A percentile compares a stretch with the other conserved stretches of the same genome.
phyloP scores from a whole-genome alignment of 2,888 invertebrate species.

The Drosophila multiciliata region DNA sequence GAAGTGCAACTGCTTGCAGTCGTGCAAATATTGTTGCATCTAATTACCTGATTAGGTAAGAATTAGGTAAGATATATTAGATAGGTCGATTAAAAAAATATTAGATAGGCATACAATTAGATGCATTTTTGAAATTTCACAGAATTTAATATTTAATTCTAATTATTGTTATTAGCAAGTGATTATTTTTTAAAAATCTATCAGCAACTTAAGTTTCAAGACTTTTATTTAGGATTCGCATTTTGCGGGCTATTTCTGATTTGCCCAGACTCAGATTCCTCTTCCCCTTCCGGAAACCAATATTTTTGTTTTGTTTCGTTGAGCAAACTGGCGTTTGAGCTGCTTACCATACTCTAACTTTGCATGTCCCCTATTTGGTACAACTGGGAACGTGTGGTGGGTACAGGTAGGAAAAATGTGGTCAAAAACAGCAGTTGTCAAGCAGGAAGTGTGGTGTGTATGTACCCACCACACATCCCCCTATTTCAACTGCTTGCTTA shows the following conservation, averaged over 20 bases:
- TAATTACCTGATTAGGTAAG: not conserved
- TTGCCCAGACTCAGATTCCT: not conserved
- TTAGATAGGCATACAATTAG: not conserved
- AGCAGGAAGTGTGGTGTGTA: not conserved
- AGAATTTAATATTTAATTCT: fast-evolving
- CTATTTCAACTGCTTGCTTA: not conserved
- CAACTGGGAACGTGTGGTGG: not conserved
- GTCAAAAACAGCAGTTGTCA: not conserved
- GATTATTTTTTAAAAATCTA: not conserved
- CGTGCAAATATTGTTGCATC: not conserved
- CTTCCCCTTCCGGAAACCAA: not conserved
- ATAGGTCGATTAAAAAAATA: too few relatives aligned
- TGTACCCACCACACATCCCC: not conserved
- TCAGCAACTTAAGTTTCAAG: not conserved
- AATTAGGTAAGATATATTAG: too few relatives aligned
- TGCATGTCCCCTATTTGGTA: not conserved
- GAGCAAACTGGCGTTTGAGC: not conserved
- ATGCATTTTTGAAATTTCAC: not conserved
- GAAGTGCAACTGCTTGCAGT: conserved; percentile 4
- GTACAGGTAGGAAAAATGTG: not conserved
- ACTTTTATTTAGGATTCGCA: not conserved
- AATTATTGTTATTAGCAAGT: not conserved
- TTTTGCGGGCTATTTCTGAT: not conserved
- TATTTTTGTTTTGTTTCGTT: not conserved
- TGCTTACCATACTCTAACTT: not conserved